These are phyloP conservation scores for Hestina assimilis DNA, from an alignment of 1,140 invertebrate species.

Conservation along the genomic window DNA sequence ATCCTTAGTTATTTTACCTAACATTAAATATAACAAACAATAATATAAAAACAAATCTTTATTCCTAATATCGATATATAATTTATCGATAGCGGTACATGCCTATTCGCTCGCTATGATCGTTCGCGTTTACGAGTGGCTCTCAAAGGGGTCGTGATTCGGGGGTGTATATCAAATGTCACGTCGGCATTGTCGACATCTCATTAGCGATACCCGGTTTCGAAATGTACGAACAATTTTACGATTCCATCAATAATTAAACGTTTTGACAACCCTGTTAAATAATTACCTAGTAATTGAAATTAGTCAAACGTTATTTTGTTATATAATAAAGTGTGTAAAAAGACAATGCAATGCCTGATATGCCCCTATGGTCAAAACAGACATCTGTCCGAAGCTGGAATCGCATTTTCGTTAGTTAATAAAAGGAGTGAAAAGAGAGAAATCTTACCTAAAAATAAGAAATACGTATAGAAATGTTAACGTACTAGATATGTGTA, in stretches of 20 bases:
- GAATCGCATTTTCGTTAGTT: too few relatives aligned
- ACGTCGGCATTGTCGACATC: slow-evolving; percentile 21
- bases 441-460: too few relatives aligned
- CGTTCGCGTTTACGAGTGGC: slow-evolving; percentile 15
- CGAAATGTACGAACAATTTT: slow-evolving; percentile 15
- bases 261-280: background rate
- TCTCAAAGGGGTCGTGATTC: slow-evolving; percentile 22
- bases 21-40: background rate
- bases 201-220: slow-evolving; percentile 23
- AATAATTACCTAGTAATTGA: too few relatives aligned
- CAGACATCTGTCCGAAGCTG: too few relatives aligned
- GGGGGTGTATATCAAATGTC: slow-evolving; percentile 22
- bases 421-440: too few relatives aligned
- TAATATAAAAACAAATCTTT: background rate
- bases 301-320: too few relatives aligned
- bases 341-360: too few relatives aligned
- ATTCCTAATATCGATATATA: background rate
- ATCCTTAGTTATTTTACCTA: too few relatives aligned
- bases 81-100: background rate
- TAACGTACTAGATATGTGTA: too few relatives aligned
- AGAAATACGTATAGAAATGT: too few relatives aligned
- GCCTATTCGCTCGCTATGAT: slow-evolving; percentile 1
- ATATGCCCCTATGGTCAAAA: too few relatives aligned
- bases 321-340: too few relatives aligned
- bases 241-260: slow-evolving; percentile 8